phyloP scores from a whole-genome alignment of 1,140 invertebrate genomes.

The Bombus waltoni region DNA sequence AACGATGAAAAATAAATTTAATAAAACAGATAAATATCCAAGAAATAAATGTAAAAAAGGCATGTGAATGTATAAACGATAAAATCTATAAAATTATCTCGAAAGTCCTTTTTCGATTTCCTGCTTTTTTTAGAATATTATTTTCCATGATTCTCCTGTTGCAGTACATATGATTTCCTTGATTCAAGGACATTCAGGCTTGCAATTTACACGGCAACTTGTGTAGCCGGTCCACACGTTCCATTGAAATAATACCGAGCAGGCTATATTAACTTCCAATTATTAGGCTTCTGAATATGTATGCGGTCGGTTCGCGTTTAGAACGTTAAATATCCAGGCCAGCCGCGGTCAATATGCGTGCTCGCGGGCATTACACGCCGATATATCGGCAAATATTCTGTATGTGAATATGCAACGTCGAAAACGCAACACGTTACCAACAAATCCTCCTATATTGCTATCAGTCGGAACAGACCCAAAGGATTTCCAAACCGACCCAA shows the following conservation, averaged over 20 bases:
- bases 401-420: conserved; percentile 19
- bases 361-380: conserved; percentile 7
- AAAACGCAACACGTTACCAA: conserved; percentile 24
- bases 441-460: conserved; percentile 1
- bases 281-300: conserved; percentile 44
- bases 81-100: too few relatives aligned
- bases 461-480: neutral
- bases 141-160: neutral
- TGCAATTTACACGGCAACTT: neutral
- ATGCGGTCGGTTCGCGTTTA: conserved; percentile 14
- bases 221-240: neutral
- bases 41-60: too few relatives aligned
- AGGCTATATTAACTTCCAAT: conserved; percentile 41
- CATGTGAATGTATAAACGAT: too few relatives aligned
- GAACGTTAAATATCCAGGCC: conserved; percentile 23
- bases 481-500: neutral
- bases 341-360: conserved; percentile 33
- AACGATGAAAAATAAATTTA: too few relatives aligned
- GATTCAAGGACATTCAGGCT: neutral
- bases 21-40: too few relatives aligned
- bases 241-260: conserved; percentile 7
- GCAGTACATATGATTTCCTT: neutral
- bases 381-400: conserved; percentile 39
- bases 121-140: neutral
- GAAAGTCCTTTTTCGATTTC: rapidly evolving